Percentiles rank a stretch among this genome's conserved stretches.
Conservation (phyloP, 2,888 invertebrate species). For the Orthosia incerta region DNA sequence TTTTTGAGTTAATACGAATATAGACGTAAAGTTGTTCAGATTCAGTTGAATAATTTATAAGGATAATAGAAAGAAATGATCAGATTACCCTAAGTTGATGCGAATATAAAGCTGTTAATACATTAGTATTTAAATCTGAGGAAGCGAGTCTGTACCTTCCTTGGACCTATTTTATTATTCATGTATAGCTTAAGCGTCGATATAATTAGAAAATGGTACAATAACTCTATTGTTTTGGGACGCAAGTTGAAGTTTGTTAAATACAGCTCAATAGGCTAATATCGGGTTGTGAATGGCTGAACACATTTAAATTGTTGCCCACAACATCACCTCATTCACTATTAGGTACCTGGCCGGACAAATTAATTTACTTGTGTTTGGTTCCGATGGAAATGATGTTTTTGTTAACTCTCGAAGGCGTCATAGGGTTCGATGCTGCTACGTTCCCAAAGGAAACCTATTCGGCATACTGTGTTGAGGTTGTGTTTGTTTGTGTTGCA, state of each 20-base stretch:
- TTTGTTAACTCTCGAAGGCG: neutral
- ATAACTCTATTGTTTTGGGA: neutral
- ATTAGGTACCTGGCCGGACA: neutral
- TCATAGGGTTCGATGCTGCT: neutral
- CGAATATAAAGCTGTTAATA: conserved; percentile 47
- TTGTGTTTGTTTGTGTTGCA: neutral
- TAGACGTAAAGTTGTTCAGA: conserved; percentile 63
- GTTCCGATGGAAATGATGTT: neutral
- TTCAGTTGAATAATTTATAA: conserved; percentile 68
- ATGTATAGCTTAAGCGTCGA: neutral
- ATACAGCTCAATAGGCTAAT: neutral
- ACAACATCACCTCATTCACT: conserved; percentile 3
- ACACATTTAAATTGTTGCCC: neutral
- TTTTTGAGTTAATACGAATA: conserved; percentile 60
- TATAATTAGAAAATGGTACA: neutral
- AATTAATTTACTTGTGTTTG: neutral
- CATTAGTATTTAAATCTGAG: conserved; percentile 30
- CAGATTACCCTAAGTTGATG: conserved; percentile 58
- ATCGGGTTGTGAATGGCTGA: neutral
- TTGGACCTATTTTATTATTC: conserved; percentile 3
- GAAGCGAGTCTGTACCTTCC: neutral
- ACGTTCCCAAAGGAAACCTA: neutral
- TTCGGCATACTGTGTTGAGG: neutral
- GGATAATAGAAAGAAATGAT: conserved; percentile 65
- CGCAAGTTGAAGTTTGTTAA: neutral